Base-by-base conservation (phyloP, 2,797 vertebrate genomes). In the Notolepis coatsorum region DNA sequence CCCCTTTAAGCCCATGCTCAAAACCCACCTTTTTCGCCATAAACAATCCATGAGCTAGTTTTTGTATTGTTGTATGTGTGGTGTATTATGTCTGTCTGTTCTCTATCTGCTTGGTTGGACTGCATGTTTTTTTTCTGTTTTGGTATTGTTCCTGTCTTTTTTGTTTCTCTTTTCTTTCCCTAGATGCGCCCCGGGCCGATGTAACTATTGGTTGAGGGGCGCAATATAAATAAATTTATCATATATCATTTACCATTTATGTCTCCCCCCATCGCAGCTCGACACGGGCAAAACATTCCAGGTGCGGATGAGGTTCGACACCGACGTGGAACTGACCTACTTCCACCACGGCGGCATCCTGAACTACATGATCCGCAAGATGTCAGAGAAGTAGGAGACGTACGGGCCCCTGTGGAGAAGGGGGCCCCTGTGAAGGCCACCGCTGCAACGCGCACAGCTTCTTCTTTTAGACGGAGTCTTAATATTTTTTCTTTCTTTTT, bases 291-390 rank as follows among this genome's bases (percentile, higher is more conserved):
- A 95, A 73, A 92, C 81, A 1, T 97, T 98, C 81, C 88, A 95
- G 17, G 95, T 87, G 7, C 55, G 90, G 70, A 95, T 98, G 96
- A 95, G 97, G 49, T 97, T 97, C 21, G 97, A 99, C 91, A 99
- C 98, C 0, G 97, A 99, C 0, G 96, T 99, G 86, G 97, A 99
- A 75, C 93, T 99, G 66, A 80, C 94, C 0, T 99, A 99, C 27
- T 99, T 96, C 91, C 91, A 42, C 58, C 94, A 99, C 0, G 96
- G 97, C 0, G 98, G 98, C 54, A 97, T 99, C 88, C 93, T 99
- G 71, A 99, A 99, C 93, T 99, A 99, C 88, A 99, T 99, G 97
- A 96, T 99, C 84, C 96, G 95, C 75, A 98, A 96, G 91, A 99
- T 98, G 96, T 84, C 87, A 0, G 65, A 80, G 41, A 84, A 92